Base-by-base conservation (phyloP, 2,113 vertebrate species). In the Fulica atra region DNA sequence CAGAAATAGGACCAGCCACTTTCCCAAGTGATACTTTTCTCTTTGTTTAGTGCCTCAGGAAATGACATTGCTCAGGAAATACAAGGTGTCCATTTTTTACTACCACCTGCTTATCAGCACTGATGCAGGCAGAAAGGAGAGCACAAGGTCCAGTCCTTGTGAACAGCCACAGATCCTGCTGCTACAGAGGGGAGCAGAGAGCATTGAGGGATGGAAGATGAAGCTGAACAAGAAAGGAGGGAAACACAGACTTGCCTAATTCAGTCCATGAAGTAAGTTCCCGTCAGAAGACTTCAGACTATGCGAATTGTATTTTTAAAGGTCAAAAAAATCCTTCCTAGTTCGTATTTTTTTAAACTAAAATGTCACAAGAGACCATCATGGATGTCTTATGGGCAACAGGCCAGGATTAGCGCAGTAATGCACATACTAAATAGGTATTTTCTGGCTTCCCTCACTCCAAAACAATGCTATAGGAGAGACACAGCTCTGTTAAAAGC, bases 1-100 rank as follows among this genome's bases (percentile, higher is more conserved):
- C n/a, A 23, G 53, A 84, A 74, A 73, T 3, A 56, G 17, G 59
- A 69, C 19, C 3, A 16, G 9, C 2, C 21, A 5, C 36, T 65
- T 57, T 12, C 40, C 15, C 0, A 0, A 74, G 28, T 24, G 50
- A 24, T 9, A 13, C 9, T 40, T 80, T 28, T 53, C 40, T 26
- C 28, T 59, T 59, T 56, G 28, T n/a, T 72, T 65, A 42, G 6
- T 44, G 24, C 26, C 20, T 65, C 26, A 23, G 33, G 48, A 38
- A 51, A 42, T 69, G 26, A 23, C 24, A 33, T 1, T 23, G 12
- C 51, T 53, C 38, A 29, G 56, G 17, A 59, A 78, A 35, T 9
- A 16, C 17, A 50, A 13, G 19, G 15, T 42, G 53, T 7, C 16
- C 73, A 18, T 44, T 80, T 56, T 66, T 36, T 10, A 28, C 16